phyloP scores from a whole-genome alignment of 1,140 invertebrate genomes.

The Zaprionus ornatus region DNA sequence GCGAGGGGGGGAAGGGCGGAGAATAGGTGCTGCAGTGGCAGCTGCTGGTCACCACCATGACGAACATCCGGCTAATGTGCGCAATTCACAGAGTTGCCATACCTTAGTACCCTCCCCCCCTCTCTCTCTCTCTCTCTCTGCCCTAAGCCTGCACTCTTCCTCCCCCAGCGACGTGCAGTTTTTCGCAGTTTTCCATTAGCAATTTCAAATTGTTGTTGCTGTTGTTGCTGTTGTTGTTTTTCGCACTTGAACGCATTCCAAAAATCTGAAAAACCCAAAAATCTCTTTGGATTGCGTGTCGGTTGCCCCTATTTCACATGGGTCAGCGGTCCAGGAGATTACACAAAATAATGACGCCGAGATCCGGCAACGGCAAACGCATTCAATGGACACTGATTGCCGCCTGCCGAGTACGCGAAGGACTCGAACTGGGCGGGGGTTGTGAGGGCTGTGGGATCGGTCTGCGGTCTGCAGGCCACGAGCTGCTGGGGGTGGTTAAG shows the following conservation, averaged over 20 bases:
- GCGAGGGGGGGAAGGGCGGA: neutral
- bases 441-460: neutral
- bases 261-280: constrained; percentile 32
- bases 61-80: constrained; percentile 75
- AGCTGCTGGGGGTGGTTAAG: neutral
- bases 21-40: constrained; percentile 1
- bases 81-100: constrained; percentile 9
- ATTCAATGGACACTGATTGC: constrained; percentile 67
- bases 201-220: constrained; percentile 38
- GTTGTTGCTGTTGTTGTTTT: constrained; percentile 48
- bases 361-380: constrained; percentile 61
- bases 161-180: constrained; percentile 25
- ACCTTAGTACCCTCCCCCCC: neutral
- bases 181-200: constrained; percentile 53
- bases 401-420: neutral
- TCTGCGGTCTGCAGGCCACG: neutral
- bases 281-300: constrained; percentile 56
- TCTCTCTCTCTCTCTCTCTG: neutral
- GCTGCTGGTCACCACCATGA: constrained; percentile 62
- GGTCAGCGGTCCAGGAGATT: constrained; percentile 60
- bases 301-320: constrained; percentile 79
- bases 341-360: constrained; percentile 76
- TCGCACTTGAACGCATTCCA: constrained; percentile 58
- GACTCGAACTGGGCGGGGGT: neutral
- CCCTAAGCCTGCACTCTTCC: neutral